A percentile compares a stretch with the other conserved stretches of the same genome.
phyloP scores from a whole-genome alignment of 2,888 invertebrate species.

The Parnassius apollo region DNA sequence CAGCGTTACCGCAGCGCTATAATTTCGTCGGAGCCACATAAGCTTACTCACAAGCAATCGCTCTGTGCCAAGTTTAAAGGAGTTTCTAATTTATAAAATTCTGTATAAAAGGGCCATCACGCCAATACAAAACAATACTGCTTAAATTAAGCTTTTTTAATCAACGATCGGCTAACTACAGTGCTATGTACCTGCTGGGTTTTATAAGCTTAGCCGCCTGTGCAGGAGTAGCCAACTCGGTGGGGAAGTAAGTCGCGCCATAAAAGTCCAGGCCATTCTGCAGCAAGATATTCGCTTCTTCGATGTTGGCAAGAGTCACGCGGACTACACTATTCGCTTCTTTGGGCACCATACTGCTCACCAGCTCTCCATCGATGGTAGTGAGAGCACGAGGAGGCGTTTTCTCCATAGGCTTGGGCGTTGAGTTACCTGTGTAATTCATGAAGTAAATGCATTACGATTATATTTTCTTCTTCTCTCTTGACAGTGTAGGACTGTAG shows the following conservation, averaged over 20 bases:
- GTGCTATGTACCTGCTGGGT: constrained; percentile 63
- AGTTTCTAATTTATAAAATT: no score
- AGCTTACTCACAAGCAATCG: no score
- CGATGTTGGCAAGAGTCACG: constrained; percentile 87
- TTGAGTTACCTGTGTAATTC: constrained; percentile 59
- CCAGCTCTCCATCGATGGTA: constrained; percentile 71
- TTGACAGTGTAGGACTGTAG: no score
- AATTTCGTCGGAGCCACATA: no score
- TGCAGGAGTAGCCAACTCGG: constrained; percentile 86
- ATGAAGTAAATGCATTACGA: not conserved
- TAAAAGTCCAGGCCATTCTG: constrained; percentile 94
- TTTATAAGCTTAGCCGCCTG: constrained; percentile 82
- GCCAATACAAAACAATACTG: no score
- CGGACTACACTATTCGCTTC: constrained; percentile 85
- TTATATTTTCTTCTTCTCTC: no score
- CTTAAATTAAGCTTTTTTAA: no score
- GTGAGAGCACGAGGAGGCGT: constrained; percentile 62
- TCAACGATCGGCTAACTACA: not conserved
- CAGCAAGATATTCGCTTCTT: constrained; percentile 88
- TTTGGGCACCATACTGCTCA: constrained; percentile 76
- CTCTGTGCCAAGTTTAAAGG: no score
- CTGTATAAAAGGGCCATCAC: no score
- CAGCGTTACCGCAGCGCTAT: no score
- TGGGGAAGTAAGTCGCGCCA: constrained; percentile 93
- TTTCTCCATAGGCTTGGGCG: constrained; percentile 69